These are phyloP conservation scores for Argyrosomus regius DNA, from an alignment of 2,797 vertebrate genomes.

Conservation along the genomic window DNA sequence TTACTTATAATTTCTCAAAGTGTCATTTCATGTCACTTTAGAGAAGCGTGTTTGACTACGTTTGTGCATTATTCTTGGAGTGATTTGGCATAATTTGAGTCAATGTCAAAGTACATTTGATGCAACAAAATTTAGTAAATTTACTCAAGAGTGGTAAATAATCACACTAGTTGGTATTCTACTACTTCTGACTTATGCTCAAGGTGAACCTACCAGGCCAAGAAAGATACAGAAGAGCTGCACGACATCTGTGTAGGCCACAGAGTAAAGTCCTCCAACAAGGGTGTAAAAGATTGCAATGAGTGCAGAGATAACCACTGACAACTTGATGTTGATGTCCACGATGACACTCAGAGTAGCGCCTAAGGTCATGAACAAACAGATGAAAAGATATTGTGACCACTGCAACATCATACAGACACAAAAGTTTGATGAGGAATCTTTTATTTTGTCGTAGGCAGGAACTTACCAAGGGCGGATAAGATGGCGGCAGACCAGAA, in stretches of 20 bases:
- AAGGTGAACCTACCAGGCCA: constrained; percentile 90
- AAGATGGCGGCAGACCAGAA: constrained; percentile 99
- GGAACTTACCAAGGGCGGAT: constrained; percentile 93
- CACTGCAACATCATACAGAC: background rate
- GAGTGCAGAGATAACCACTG: constrained; percentile 93
- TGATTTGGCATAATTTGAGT: background rate
- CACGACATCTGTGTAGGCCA: constrained; percentile 97
- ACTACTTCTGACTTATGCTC: background rate
- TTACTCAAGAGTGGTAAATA: background rate
- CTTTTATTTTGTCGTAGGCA: background rate
- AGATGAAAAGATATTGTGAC: background rate
- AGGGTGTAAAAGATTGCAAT: constrained; percentile 96
- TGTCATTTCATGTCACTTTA: background rate
- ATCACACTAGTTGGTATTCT: background rate
- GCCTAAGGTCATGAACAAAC: constrained; percentile 79
- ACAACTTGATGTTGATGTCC: constrained; percentile 92
- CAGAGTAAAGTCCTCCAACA: constrained; percentile 95
- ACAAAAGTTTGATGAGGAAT: background rate
- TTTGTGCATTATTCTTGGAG: background rate
- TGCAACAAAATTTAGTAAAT: background rate
- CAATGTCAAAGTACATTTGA: background rate
- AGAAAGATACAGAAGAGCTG: constrained; percentile 98
- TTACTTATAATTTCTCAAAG: background rate
- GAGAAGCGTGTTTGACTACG: background rate
- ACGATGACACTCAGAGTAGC: constrained; percentile 97